Evolutionary conservation across 1,140 invertebrate species (phyloP).

Genomic region (Drusus annulatus): DNA sequence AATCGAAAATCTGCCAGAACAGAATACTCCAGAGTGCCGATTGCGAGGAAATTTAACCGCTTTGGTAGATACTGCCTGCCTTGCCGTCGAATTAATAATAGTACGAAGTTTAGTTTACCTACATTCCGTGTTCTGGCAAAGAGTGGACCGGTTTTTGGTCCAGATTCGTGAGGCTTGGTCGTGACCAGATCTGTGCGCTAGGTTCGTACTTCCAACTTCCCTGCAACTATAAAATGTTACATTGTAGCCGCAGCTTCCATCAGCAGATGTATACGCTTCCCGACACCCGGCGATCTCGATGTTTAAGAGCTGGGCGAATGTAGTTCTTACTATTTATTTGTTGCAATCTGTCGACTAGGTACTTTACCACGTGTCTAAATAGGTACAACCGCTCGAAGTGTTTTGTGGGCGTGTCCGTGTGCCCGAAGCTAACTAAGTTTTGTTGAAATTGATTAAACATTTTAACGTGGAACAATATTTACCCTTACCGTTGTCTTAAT

Average conservation of each 20-base stretch:
- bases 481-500: no score
- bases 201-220: not conserved
- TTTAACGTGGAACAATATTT: no score
- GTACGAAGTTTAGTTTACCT: not conserved
- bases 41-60: not conserved
- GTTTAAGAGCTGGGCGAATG: not conserved
- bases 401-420: no score
- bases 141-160: slow-evolving; percentile 24
- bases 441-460: no score
- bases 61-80: not conserved
- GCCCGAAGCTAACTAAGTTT: no score
- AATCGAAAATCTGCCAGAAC: not conserved
- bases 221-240: not conserved
- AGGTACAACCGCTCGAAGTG: no score
- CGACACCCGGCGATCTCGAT: not conserved
- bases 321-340: not conserved
- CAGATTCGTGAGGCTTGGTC: slow-evolving; percentile 23
- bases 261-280: not conserved
- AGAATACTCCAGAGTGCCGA: not conserved
- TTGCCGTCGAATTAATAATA: not conserved
- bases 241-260: not conserved
- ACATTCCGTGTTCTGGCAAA: slow-evolving; percentile 2
- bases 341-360: not conserved
- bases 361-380: no score
- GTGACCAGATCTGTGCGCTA: not conserved